Percentiles rank a stretch among this genome's conserved stretches.
Conservation (phyloP, 1,140 invertebrate genomes). For the Amphibalanus amphitrite region DNA sequence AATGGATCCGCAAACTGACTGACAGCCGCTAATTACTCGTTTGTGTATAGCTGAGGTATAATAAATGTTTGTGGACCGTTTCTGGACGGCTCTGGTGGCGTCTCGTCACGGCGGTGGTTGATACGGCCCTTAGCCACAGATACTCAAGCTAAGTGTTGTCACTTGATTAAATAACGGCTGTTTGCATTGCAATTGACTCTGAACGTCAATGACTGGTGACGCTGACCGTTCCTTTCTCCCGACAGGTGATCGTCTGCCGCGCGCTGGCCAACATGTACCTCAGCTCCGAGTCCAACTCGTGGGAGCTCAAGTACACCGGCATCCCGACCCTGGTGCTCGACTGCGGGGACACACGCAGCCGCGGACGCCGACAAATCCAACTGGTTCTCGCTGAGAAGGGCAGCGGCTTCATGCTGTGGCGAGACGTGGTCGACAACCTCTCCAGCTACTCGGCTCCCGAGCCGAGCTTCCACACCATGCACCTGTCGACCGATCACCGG, state of each 20-base stretch:
- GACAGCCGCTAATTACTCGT: too few relatives aligned
- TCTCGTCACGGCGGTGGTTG: too few relatives aligned
- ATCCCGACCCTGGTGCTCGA: conserved; percentile 64
- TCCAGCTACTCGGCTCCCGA: conserved; percentile 31
- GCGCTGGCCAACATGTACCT: conserved; percentile 61
- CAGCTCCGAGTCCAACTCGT: conserved; percentile 34
- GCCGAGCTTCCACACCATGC: conserved; percentile 33
- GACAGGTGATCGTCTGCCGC: conserved; percentile 49
- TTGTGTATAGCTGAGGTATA: too few relatives aligned
- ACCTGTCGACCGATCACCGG: conserved; percentile 29
- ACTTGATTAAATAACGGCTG: too few relatives aligned
- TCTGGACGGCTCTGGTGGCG: too few relatives aligned
- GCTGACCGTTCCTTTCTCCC: not conserved
- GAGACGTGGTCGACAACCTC: conserved; percentile 53
- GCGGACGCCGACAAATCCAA: conserved; percentile 49
- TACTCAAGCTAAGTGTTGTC: too few relatives aligned
- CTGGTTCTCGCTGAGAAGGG: conserved; percentile 63
- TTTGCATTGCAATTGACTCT: too few relatives aligned
- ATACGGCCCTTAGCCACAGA: too few relatives aligned
- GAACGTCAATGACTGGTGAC: too few relatives aligned
- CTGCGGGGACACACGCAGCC: conserved; percentile 47
- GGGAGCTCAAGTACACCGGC: conserved; percentile 59
- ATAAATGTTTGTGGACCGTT: too few relatives aligned
- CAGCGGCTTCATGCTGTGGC: conserved; percentile 66
- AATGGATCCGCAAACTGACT: too few relatives aligned